phyloP scores from a whole-genome alignment of 2,888 invertebrate species.

The Sinodicranocentrus sp. region DNA sequence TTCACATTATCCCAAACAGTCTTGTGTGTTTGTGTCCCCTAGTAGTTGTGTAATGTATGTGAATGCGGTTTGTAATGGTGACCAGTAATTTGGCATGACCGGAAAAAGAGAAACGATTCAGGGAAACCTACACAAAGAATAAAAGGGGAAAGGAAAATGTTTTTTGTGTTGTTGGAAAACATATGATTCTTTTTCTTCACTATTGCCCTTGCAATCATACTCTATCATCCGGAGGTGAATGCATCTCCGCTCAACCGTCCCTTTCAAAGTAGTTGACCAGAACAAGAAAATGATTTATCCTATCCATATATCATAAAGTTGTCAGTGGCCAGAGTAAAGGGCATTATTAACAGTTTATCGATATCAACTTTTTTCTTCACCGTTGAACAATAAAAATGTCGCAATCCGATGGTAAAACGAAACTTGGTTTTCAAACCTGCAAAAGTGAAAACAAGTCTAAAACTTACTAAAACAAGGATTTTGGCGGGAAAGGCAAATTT shows the following conservation, averaged over 20 bases:
- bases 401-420: neutral
- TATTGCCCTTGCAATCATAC: slow-evolving; percentile 41
- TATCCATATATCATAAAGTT: slow-evolving; percentile 49
- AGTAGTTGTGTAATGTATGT: slow-evolving; percentile 18
- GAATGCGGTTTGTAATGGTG: slow-evolving; percentile 43
- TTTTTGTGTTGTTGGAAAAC: slow-evolving; percentile 14
- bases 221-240: slow-evolving; percentile 29
- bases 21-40: slow-evolving; percentile 1
- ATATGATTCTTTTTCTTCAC: slow-evolving; percentile 14
- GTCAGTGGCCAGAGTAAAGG: slow-evolving; percentile 22
- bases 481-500: neutral
- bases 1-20: neutral
- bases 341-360: slow-evolving; percentile 54
- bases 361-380: slow-evolving; percentile 33
- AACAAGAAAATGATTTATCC: slow-evolving; percentile 55
- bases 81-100: slow-evolving; percentile 42
- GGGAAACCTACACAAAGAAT: neutral
- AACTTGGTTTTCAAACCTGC: neutral
- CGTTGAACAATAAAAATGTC: slow-evolving; percentile 25
- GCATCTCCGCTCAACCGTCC: slow-evolving; percentile 40
- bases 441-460: neutral
- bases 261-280: slow-evolving; percentile 45
- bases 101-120: slow-evolving; percentile 3
- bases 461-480: neutral
- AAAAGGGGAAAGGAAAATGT: slow-evolving; percentile 5